Evolutionary conservation across 2,797 vertebrate species (phyloP).

Genomic region (Philypnodon macrostomus): DNA sequence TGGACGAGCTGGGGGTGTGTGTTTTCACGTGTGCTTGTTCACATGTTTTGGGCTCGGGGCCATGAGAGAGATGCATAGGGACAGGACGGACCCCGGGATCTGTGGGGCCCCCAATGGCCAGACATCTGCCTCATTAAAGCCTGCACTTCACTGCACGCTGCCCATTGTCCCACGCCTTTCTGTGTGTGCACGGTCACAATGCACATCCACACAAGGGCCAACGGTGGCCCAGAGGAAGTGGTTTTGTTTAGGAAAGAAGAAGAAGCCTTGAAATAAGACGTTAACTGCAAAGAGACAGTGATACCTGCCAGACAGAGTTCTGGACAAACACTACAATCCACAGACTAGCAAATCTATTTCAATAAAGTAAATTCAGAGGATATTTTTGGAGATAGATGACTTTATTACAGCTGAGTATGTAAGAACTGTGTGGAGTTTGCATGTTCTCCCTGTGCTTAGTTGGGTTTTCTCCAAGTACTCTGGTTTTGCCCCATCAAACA

Average conservation of each 20-base stretch:
- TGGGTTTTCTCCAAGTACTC: too few species aligned
- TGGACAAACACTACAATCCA: neutral
- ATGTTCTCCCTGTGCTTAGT: too few species aligned
- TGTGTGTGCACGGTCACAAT: slow-evolving; percentile 57
- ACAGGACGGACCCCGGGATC: slow-evolving; percentile 49
- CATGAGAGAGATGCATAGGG: slow-evolving; percentile 46
- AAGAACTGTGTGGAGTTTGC: too few species aligned
- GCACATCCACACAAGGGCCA: slow-evolving; percentile 22
- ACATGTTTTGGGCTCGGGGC: slow-evolving; percentile 56
- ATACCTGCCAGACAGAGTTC: slow-evolving; percentile 31
- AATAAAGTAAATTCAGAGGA: too few species aligned
- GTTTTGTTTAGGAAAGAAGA: slow-evolving; percentile 44
- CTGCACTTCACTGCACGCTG: slow-evolving; percentile 76
- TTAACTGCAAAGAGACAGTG: slow-evolving; percentile 21
- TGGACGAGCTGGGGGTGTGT: slow-evolving; percentile 28
- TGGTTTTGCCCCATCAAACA: too few species aligned
- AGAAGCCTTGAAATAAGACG: slow-evolving; percentile 31
- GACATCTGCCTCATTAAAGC: slow-evolving; percentile 84
- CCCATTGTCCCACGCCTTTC: slow-evolving; percentile 65
- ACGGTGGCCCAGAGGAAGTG: slow-evolving; percentile 51
- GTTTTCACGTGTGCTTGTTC: slow-evolving; percentile 37
- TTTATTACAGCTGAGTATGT: too few species aligned
- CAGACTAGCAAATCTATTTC: neutral
- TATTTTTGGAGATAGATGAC: too few species aligned
- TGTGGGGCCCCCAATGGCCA: slow-evolving; percentile 70